Percentiles rank a stretch among this genome's conserved stretches.
Evolutionary conservation across 92 coral and sea anemone species (phyloP).

Genomic region (Epizoanthus scotinus): DNA sequence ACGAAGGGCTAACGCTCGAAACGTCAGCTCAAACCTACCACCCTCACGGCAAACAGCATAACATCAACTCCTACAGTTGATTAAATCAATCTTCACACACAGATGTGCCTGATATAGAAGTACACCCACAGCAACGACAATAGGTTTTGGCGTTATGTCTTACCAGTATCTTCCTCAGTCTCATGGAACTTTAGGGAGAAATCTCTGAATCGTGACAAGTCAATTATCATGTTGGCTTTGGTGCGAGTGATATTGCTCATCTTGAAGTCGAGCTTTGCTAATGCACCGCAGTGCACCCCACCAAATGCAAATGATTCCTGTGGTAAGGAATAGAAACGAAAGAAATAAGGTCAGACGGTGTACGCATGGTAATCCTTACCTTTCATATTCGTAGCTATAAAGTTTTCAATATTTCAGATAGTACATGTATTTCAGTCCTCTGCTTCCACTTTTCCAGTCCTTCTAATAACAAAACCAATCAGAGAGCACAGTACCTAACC

Average conservation of each 20-base stretch:
- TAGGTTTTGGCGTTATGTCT: neutral
- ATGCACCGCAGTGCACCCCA: slow-evolving; percentile 96
- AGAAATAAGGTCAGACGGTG: too few relatives aligned
- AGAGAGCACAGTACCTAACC: too few relatives aligned
- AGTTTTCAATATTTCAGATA: too few relatives aligned
- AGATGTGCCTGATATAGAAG: too few relatives aligned
- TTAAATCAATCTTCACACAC: too few relatives aligned
- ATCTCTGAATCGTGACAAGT: slow-evolving; percentile 84
- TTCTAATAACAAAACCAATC: too few relatives aligned
- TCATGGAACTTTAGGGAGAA: slow-evolving; percentile 84
- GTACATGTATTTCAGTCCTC: too few relatives aligned
- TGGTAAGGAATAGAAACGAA: neutral
- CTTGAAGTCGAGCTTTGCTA: slow-evolving; percentile 76
- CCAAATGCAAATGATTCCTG: slow-evolving; percentile 84
- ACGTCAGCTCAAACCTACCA: too few relatives aligned
- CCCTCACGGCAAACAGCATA: too few relatives aligned
- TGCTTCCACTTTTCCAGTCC: too few relatives aligned
- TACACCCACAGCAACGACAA: neutral
- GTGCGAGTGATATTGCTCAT: slow-evolving; percentile 84
- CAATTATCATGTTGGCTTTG: slow-evolving; percentile 82
- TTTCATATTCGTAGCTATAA: neutral
- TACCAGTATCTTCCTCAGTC: slow-evolving; percentile 65
- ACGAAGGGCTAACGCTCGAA: too few relatives aligned
- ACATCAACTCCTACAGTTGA: too few relatives aligned
- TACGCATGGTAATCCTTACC: neutral